phyloP scores from a whole-genome alignment of 2,113 vertebrate species.

The Pseudopodoces humilis region DNA sequence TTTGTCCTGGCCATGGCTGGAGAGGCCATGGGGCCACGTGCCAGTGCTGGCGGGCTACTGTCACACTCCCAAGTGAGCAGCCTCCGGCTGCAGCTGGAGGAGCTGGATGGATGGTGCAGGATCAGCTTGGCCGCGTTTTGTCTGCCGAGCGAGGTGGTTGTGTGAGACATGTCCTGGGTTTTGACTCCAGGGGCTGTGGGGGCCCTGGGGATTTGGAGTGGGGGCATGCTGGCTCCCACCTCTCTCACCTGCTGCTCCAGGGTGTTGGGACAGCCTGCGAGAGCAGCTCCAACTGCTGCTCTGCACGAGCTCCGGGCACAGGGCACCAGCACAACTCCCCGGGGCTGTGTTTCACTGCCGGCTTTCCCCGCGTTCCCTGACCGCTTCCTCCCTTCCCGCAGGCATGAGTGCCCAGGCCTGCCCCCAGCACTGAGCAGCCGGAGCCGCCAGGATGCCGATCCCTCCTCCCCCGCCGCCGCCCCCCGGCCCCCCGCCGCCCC shows the following conservation, averaged over 20 bases:
- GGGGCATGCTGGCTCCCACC: neutral
- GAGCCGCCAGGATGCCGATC: conserved; percentile 86
- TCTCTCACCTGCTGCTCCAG: neutral
- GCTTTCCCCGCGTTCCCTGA: neutral
- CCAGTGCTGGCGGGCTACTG: neutral
- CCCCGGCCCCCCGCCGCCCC: conserved; percentile 84
- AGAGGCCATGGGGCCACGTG: neutral
- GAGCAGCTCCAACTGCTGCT: neutral
- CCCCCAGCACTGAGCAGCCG: conserved; percentile 47
- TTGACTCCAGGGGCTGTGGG: neutral
- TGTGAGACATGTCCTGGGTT: neutral
- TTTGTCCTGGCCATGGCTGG: neutral
- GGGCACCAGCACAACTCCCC: neutral
- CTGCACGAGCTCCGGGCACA: accelerated
- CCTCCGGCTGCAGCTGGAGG: neutral
- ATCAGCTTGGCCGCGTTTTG: neutral
- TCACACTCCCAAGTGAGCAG: neutral
- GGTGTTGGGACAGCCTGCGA: neutral
- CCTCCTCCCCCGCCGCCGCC: conserved; percentile 79
- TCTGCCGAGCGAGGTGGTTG: accelerated
- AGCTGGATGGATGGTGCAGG: neutral
- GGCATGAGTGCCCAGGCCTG: conserved; percentile 74
- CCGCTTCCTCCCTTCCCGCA: conserved; percentile 31
- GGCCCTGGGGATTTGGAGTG: neutral
- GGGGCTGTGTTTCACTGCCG: accelerated